A percentile compares a stretch with the other conserved stretches of the same genome.
These are phyloP conservation scores for Drosophila parthenogenetica DNA, from an alignment of 2,888 invertebrate species.

Conservation along the genomic window DNA sequence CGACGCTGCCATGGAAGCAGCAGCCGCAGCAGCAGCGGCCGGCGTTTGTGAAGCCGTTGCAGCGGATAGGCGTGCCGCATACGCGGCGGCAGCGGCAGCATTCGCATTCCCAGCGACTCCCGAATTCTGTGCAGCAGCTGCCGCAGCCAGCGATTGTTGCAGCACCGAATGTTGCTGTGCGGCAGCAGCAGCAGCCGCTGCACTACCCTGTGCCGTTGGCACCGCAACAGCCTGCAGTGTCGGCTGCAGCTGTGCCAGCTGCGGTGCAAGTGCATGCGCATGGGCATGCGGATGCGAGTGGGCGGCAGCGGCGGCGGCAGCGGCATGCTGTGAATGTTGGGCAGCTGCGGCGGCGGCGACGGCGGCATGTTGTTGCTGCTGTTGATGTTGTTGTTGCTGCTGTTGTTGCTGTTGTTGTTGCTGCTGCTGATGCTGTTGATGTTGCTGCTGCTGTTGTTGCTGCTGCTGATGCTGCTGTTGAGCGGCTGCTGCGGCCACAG, in stretches of 20 bases:
- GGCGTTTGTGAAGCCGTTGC: conserved; percentile 81
- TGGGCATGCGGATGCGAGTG: conserved; percentile 67
- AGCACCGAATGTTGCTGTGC: conserved; percentile 78
- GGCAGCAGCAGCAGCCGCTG: conserved; percentile 86
- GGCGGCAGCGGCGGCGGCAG: conserved; percentile 66
- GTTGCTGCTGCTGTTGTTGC: conserved; percentile 85
- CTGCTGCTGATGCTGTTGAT: conserved; percentile 75
- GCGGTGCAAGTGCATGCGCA: conserved; percentile 71
- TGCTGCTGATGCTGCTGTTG: conserved; percentile 85
- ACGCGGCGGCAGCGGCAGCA: conserved; percentile 81
- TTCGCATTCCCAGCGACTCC: conserved; percentile 60
- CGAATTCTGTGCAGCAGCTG: conserved; percentile 74
- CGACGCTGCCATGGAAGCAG: conserved; percentile 87
- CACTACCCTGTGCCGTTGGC: conserved; percentile 86
- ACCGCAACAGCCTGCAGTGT: conserved; percentile 86
- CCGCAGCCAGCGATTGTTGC: conserved; percentile 87
- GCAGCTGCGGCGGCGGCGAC: conserved; percentile 59
- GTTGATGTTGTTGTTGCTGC: conserved; percentile 61
- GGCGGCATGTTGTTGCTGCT: conserved; percentile 66
- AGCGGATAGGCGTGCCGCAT: conserved; percentile 81
- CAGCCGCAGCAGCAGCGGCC: conserved; percentile 86
- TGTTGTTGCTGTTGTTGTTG: conserved; percentile 73
- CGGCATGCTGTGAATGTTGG: conserved; percentile 68
- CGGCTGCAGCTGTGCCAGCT: conserved; percentile 69
- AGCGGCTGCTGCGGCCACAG: conserved; percentile 87